Conservation (phyloP, 2,888 invertebrate species). For the Macropis europaea region DNA sequence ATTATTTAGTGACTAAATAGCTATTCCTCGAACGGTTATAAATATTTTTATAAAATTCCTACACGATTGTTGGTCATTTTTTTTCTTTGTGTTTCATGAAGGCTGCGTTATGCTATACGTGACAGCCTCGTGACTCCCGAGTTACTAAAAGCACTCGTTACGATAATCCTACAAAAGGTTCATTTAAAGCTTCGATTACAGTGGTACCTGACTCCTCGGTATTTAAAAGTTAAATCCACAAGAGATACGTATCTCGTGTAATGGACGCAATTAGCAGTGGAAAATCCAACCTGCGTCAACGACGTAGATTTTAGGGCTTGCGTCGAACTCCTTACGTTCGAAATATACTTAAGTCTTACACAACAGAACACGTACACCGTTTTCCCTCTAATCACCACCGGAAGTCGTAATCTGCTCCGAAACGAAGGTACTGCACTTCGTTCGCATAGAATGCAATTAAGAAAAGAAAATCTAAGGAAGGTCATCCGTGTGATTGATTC, state of each 20-base stretch:
- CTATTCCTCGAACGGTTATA: too few relatives aligned
- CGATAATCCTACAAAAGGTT: not conserved
- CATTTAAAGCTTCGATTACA: not conserved
- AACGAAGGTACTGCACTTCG: not conserved
- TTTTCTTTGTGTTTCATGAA: too few relatives aligned
- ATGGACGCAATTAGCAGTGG: slow-evolving; percentile 56
- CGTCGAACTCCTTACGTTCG: not conserved
- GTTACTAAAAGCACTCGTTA: not conserved
- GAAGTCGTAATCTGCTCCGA: not conserved
- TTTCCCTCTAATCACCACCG: not conserved
- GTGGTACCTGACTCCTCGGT: slow-evolving; percentile 10
- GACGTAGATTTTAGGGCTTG: not conserved
- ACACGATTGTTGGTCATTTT: too few relatives aligned
- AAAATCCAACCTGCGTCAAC: not conserved
- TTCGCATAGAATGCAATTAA: slow-evolving; percentile 40
- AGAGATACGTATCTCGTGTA: slow-evolving; percentile 39
- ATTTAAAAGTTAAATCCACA: slow-evolving; percentile 45
- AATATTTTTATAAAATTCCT: too few relatives aligned
- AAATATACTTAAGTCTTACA: not conserved
- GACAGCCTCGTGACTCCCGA: too few relatives aligned
- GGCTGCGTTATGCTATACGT: too few relatives aligned
- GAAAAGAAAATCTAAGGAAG: not conserved
- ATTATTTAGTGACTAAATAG: too few relatives aligned
- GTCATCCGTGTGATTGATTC: too few relatives aligned
- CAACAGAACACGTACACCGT: not conserved